Percentiles rank a stretch among this genome's conserved stretches.
Evolutionary conservation across 92 coral and sea anemone species (phyloP).

Genomic region (Umimayanthus chanpuru): DNA sequence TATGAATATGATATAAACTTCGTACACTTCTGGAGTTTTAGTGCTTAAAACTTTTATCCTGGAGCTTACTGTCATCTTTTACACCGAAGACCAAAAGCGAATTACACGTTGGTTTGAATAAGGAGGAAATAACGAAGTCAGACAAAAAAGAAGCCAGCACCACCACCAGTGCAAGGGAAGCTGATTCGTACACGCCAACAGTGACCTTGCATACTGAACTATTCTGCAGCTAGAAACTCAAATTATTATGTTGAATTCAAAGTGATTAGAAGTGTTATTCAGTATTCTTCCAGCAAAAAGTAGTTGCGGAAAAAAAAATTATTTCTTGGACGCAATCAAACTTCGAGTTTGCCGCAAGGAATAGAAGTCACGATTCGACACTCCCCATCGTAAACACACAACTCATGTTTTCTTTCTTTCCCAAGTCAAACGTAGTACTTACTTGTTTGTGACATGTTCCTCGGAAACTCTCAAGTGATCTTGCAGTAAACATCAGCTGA

Average conservation of each 20-base stretch:
- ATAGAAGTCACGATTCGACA: conserved; percentile 16
- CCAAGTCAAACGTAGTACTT: neutral
- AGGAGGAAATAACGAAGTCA: conserved; percentile 16
- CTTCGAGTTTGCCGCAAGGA: neutral
- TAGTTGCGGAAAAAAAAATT: neutral
- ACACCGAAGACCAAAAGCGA: neutral
- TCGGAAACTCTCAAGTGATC: conserved; percentile 27
- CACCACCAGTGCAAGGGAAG: neutral
- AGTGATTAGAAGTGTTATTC: neutral
- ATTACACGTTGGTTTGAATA: neutral
- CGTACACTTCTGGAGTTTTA: neutral
- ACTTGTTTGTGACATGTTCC: conserved; percentile 31
- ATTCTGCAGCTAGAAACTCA: neutral
- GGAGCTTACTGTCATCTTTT: neutral
- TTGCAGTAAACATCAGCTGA: conserved; percentile 26
- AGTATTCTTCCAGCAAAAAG: neutral
- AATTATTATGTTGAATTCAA: neutral
- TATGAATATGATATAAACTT: too few relatives aligned
- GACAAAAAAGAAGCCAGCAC: conserved; percentile 13
- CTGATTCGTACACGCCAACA: neutral
- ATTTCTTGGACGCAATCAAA: neutral
- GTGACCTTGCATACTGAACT: neutral
- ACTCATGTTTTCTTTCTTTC: neutral
- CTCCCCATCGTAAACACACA: conserved; percentile 23
- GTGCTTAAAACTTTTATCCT: neutral